Base-by-base conservation (phyloP, 2,113 vertebrate genomes). In the Danionella cerebrum region DNA sequence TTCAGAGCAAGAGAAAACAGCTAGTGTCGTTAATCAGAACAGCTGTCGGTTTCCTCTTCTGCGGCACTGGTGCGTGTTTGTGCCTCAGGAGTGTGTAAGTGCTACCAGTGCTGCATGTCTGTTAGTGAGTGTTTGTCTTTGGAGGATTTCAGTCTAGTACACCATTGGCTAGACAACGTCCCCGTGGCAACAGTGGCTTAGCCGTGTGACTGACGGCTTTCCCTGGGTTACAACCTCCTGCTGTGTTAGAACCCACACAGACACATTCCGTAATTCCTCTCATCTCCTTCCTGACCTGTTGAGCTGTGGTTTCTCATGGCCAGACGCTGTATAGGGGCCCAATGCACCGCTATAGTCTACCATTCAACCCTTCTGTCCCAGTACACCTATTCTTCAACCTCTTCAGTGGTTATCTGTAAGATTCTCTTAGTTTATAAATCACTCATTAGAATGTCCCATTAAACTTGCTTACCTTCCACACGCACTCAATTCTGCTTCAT, bases 111-210 rank as follows among this genome's bases (percentile, higher is more conserved):
- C 18, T 33, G 29, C 3, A 4, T 38, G 47, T 54, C 25, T 63
- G 45, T 41, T 39, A 9, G 38, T 54, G 65, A 35, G 39, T 71
- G 27, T 70, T 57, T 73, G 66, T 73, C 60, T 73, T 70, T 67
- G 11, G 70, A n/a, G 51, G 67, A 70, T 27, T 69, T 19, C 8
- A 48, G 54, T 66, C 66, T 76, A 27, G 60, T 60, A 45, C 39
- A 39, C 58, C 44, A 73, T 67, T 76, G 75, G 75, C 27, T 76
- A 73, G 67, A 70, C 58, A 24, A 45, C 29, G 67, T 73, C 75
- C 75, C 75, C 67, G 71, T 76, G 71, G 75, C 75, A 76, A 76
- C 71, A 67, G 52, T 6, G 45, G 63, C 70, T 73, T 66, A 76
- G 65, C 67, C 36, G 50, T 66, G 70, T 71, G 67, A 76, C 67